phyloP scores from a whole-genome alignment of 1,140 invertebrate species.

The Drosophila funebris region DNA sequence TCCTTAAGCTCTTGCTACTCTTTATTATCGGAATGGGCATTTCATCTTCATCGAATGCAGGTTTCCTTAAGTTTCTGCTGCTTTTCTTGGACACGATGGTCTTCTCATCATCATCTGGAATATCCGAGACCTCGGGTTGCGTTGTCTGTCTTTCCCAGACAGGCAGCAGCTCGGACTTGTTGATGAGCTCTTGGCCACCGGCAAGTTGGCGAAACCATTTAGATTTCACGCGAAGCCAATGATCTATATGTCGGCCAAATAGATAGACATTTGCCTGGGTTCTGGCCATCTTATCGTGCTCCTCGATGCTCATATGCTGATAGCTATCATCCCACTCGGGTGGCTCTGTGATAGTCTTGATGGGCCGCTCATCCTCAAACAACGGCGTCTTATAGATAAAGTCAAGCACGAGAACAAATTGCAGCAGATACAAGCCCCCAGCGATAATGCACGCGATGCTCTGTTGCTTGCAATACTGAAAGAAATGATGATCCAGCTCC shows the following conservation, averaged over 20 bases:
- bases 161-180: background rate
- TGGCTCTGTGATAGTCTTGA: background rate
- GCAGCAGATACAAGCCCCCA: constrained; percentile 2
- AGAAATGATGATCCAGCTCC: constrained; percentile 17
- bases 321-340: background rate
- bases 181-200: background rate
- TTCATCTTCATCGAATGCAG: no score
- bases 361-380: background rate
- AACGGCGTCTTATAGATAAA: constrained; percentile 16
- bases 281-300: constrained; percentile 13
- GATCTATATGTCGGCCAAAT: constrained; percentile 12
- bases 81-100: no score
- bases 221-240: constrained; percentile 16
- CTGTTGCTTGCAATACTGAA: constrained; percentile 20
- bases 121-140: background rate
- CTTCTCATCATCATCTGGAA: background rate
- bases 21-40: no score
- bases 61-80: no score
- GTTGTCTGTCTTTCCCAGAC: background rate
- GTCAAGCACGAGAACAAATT: constrained; percentile 19
- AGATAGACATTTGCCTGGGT: constrained; percentile 30
- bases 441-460: background rate
- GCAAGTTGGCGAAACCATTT: constrained; percentile 29
- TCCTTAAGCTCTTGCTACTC: no score
- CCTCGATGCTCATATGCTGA: background rate